Evolutionary conservation across 1,140 invertebrate genomes (phyloP).

Genomic region (Monomorium pharaonis): DNA sequence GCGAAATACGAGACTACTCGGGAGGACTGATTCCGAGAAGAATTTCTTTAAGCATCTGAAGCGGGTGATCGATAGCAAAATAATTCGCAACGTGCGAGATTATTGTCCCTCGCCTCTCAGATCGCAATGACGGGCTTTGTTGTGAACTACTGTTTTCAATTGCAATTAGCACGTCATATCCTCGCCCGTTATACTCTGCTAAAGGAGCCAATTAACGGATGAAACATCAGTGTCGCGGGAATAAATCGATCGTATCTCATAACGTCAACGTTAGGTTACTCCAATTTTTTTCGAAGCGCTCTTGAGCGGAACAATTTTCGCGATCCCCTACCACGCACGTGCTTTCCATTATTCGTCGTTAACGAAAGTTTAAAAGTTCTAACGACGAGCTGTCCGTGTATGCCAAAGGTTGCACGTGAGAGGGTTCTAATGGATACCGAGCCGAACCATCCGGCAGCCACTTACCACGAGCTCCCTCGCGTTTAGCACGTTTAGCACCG

Average conservation of each 20-base stretch:
- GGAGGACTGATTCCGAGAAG: constrained; percentile 27
- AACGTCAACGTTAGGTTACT: neutral
- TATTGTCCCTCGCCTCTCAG: neutral
- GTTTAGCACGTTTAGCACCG: constrained; percentile 75
- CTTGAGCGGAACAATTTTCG: neutral
- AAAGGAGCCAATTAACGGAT: constrained; percentile 4
- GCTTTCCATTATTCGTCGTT: constrained; percentile 65
- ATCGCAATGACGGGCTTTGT: neutral
- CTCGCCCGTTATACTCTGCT: neutral
- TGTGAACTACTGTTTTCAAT: neutral
- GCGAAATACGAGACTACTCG: constrained; percentile 26
- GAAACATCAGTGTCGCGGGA: neutral
- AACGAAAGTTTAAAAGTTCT: constrained; percentile 53
- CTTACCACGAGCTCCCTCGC: constrained; percentile 64
- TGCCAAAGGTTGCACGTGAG: constrained; percentile 58
- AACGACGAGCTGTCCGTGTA: constrained; percentile 50
- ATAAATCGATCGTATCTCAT: neutral
- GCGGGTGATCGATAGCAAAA: constrained; percentile 42
- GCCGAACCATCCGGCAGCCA: constrained; percentile 43
- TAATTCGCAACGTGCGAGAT: neutral
- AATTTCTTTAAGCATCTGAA: constrained; percentile 24
- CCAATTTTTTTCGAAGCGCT: neutral
- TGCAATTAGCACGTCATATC: neutral
- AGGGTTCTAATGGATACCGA: constrained; percentile 66
- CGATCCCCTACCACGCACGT: constrained; percentile 9